Base-by-base conservation (phyloP, 2,797 vertebrate species). In the Myripristis murdjan region DNA sequence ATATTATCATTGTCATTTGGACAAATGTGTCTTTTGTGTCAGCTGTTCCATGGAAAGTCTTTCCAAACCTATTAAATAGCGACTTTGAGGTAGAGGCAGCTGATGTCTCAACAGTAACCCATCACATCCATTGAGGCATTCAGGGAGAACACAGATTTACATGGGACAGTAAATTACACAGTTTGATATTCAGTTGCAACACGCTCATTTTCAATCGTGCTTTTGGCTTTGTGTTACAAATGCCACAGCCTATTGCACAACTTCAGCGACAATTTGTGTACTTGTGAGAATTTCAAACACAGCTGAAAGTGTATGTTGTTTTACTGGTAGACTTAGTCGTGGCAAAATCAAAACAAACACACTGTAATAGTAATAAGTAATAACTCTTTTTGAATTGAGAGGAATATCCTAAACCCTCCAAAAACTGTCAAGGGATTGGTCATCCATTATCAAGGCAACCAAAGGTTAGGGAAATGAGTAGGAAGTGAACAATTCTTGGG, bases 381-480 rank as follows among this genome's bases (percentile, higher is more conserved):
- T n/a, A 44, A 26, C 4, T 60, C 46, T 59, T 26, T 5, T 6
- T 24, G 26, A 41, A 33, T 55, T 62, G 1, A 67, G 49, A 75
- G 54, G 57, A 60, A 55, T 39, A 67, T 75, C 28, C 47, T 12
- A 53, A 33, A 24, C 18, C 23, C 3, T 18, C 12, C 24, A 23
- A 55, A 61, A 64, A 61, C 12, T 54, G 55, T 60, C 48, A 56
- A 69, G 46, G 48, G 74, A 48, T 60, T 84, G 74, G 76, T 78
- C 77, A 80, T 76, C 61, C 53, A 75, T 80, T 79, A 83, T 68
- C 81, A 87, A 80, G 75, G 80, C 82, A 65, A 78, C 71, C 53
- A 73, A 66, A 87, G 89, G 84, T 92, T 84, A 79, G 46, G 72
- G 70, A 84, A 90, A 88, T 83, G 35, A 90, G 81, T 61, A 64